These are phyloP conservation scores for Petrosia ficiformis DNA, from an alignment of 37 sponge, comb jelly and placozoan genomes.

Conservation along the genomic window DNA sequence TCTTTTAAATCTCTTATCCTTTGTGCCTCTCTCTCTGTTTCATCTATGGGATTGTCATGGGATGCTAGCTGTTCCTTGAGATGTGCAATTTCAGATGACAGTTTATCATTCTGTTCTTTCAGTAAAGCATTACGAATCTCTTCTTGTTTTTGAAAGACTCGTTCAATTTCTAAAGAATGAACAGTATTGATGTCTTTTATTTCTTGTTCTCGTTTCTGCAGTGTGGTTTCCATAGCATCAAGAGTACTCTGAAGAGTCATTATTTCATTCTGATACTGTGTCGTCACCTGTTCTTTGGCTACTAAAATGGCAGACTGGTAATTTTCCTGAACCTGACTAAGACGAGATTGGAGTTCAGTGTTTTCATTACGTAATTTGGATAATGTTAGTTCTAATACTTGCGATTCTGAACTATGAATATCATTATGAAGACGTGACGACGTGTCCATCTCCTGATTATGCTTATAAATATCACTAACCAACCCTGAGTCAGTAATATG, in stretches of 20 bases:
- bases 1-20: conserved; percentile 50
- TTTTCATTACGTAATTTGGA: neutral
- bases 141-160: conserved; percentile 1
- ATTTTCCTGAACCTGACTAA: conserved; percentile 4
- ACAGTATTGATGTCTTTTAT: conserved; percentile 5
- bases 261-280: conserved; percentile 5
- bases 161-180: conserved; percentile 18
- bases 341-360: neutral
- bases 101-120: conserved; percentile 29
- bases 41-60: conserved; percentile 14
- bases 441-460: no score
- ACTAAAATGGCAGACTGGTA: conserved; percentile 16
- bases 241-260: conserved; percentile 28
- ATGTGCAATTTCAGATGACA: conserved; percentile 27
- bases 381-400: no score
- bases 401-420: no score
- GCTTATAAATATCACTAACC: no score
- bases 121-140: neutral
- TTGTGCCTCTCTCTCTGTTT: conserved; percentile 47
- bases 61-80: conserved; percentile 29
- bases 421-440: no score
- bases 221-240: conserved; percentile 5
- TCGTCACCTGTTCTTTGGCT: conserved; percentile 6
- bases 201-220: conserved; percentile 17
- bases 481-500: no score